Percentiles rank a stretch among this genome's conserved stretches.
Evolutionary conservation across 2,113 vertebrate species (phyloP).

Genomic region (Nicator chloris): DNA sequence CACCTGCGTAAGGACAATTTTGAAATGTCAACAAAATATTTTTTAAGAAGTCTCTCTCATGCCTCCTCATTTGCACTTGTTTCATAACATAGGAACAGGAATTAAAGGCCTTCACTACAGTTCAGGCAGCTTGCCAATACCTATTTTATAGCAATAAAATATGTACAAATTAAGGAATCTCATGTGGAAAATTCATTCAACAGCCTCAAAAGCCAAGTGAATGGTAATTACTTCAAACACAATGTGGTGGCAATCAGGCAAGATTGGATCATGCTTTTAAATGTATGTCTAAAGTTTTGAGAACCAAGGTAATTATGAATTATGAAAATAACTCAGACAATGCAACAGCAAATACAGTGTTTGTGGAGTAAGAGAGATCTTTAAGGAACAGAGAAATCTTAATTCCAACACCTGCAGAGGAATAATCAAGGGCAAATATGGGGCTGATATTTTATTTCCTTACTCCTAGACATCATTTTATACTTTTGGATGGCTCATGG

Average conservation of each 20-base stretch:
- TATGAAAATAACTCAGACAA: conserved; percentile 78
- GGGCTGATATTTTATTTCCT: neutral
- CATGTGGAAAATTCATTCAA: conserved; percentile 85
- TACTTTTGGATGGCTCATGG: neutral
- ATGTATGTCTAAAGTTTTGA: conserved; percentile 79
- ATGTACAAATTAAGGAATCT: conserved; percentile 86
- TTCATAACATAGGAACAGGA: conserved; percentile 72
- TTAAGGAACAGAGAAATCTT: conserved; percentile 20
- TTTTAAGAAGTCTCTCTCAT: conserved; percentile 51
- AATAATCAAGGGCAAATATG: neutral
- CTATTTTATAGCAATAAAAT: conserved; percentile 84
- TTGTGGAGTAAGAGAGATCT: conserved; percentile 57
- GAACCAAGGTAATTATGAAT: conserved; percentile 80
- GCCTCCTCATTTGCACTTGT: conserved; percentile 63
- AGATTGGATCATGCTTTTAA: conserved; percentile 86
- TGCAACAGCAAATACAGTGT: conserved; percentile 58
- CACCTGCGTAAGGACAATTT: conserved; percentile 36
- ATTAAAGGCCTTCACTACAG: conserved; percentile 73
- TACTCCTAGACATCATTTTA: neutral
- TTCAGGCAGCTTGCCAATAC: conserved; percentile 80
- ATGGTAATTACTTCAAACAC: conserved; percentile 84
- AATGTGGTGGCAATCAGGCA: conserved; percentile 81
- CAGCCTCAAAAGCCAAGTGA: conserved; percentile 86
- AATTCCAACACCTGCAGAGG: conserved; percentile 54
- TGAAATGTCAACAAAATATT: conserved; percentile 18